Evolutionary conservation across 2,888 invertebrate species (phyloP).

Genomic region (Thera obeliscata): DNA sequence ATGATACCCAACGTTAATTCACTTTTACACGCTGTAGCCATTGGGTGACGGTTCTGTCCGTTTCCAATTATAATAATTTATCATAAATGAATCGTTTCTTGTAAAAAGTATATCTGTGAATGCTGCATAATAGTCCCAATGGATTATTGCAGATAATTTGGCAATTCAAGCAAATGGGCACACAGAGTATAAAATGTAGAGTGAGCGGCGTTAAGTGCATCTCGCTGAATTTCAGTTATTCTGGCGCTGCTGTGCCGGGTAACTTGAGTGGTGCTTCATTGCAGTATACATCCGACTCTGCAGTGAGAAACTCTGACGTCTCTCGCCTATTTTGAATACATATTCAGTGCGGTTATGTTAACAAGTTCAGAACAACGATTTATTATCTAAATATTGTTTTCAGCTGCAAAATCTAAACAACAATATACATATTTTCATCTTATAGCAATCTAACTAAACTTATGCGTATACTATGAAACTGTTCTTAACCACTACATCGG

Average conservation of each 20-base stretch:
- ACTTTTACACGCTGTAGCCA: conserved; percentile 3
- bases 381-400: background rate
- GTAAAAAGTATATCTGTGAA: background rate
- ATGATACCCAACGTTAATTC: conserved; percentile 28
- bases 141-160: conserved; percentile 6
- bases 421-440: background rate
- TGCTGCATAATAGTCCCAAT: conserved; percentile 17
- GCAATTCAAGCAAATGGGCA: background rate
- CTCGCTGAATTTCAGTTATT: conserved; percentile 47
- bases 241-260: conserved; percentile 47
- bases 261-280: conserved; percentile 47
- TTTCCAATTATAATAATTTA: background rate
- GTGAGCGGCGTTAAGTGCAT: conserved; percentile 34
- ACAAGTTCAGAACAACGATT: conserved; percentile 16
- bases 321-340: conserved; percentile 31
- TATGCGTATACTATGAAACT: background rate
- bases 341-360: conserved; percentile 30
- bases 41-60: background rate
- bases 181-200: conserved; percentile 6
- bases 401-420: background rate
- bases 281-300: conserved; percentile 42
- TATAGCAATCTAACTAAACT: background rate
- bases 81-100: background rate
- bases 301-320: conserved; percentile 34
- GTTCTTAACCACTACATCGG: background rate